A percentile compares a stretch with the other conserved stretches of the same genome.
phyloP scores from a whole-genome alignment of 92 coral and sea anemone genomes.

The Paramuricea clavata region DNA sequence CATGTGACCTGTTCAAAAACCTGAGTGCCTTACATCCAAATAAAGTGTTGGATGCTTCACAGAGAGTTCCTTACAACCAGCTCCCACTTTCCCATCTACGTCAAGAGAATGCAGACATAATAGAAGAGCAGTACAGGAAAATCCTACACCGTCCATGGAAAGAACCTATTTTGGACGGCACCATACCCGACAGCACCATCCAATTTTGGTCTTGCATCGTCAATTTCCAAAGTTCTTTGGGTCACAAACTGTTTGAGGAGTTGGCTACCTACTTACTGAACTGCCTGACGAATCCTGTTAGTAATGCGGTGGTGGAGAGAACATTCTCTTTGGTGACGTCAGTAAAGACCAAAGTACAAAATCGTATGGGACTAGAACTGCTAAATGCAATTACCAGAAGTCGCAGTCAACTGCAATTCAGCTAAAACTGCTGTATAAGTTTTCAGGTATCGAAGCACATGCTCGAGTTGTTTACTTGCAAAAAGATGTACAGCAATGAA shows the following conservation, averaged over 20 bases:
- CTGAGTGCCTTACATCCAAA: neutral
- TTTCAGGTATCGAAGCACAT: neutral
- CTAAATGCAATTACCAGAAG: neutral
- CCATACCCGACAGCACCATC: neutral
- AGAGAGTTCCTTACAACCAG: neutral
- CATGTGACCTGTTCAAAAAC: neutral
- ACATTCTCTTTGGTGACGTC: neutral
- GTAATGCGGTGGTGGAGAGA: slow-evolving; percentile 6
- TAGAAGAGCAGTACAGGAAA: neutral
- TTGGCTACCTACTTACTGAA: neutral
- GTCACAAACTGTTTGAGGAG: neutral
- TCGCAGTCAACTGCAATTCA: neutral
- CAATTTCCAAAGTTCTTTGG: neutral
- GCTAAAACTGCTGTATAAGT: neutral
- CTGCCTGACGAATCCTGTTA: neutral
- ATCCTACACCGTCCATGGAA: neutral
- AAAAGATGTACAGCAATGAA: neutral
- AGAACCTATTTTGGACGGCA: neutral
- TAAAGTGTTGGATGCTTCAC: neutral
- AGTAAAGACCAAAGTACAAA: neutral
- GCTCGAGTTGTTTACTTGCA: neutral
- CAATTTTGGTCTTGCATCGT: neutral
- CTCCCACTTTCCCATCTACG: neutral
- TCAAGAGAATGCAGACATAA: neutral
- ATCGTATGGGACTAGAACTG: neutral